Evolutionary conservation across 2,888 invertebrate species (phyloP).

Genomic region (Xestia rhomboidea): DNA sequence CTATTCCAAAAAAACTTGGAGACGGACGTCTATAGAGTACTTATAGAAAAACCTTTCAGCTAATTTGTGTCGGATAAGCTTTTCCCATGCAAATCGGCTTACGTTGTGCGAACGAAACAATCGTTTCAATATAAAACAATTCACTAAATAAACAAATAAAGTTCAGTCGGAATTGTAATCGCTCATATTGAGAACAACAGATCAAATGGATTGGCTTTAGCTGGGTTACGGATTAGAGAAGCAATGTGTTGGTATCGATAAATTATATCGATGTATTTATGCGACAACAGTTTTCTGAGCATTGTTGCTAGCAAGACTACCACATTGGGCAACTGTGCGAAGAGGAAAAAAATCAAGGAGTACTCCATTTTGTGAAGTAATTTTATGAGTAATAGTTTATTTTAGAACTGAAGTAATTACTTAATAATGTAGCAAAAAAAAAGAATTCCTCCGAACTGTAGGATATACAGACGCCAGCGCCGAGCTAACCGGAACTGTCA

Average conservation of each 20-base stretch:
- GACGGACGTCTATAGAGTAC: neutral
- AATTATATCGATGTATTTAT: neutral
- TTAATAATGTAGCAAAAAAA: too few relatives aligned
- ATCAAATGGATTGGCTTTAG: slow-evolving; percentile 73
- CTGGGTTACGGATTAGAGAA: slow-evolving; percentile 48
- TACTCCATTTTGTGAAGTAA: too few relatives aligned
- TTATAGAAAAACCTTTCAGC: slow-evolving; percentile 5
- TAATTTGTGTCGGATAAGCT: neutral
- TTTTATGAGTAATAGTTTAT: too few relatives aligned
- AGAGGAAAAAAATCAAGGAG: too few relatives aligned
- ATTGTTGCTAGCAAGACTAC: too few relatives aligned
- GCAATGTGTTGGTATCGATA: slow-evolving; percentile 45
- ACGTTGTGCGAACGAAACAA: slow-evolving; percentile 27
- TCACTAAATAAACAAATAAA: slow-evolving; percentile 48
- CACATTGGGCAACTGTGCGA: too few relatives aligned
- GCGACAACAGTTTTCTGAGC: too few relatives aligned
- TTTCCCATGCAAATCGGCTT: slow-evolving; percentile 11
- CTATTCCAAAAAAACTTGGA: neutral
- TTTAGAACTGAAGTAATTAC: too few relatives aligned
- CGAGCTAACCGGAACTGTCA: too few relatives aligned
- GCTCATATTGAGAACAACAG: slow-evolving; percentile 72
- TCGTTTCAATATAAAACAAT: slow-evolving; percentile 40
- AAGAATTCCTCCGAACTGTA: neutral
- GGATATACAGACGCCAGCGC: too few relatives aligned
- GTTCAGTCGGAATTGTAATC: slow-evolving; percentile 64